Evolutionary conservation across 2,888 invertebrate genomes (phyloP).

Genomic region (Diloba caeruleocephala): DNA sequence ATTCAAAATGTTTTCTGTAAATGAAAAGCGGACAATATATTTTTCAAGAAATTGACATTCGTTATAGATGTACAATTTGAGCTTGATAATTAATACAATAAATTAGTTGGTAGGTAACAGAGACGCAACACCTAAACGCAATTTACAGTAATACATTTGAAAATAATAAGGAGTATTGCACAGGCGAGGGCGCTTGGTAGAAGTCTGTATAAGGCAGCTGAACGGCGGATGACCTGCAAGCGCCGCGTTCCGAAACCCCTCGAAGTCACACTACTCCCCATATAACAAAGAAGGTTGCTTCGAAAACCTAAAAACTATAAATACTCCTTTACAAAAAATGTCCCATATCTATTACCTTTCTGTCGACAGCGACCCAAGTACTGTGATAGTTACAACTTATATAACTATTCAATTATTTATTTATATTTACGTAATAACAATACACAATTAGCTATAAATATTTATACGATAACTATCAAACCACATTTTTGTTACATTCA

Average conservation of each 20-base stretch:
- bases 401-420: slow-evolving; percentile 88
- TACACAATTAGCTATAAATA: slow-evolving; percentile 90
- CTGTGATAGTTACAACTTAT: slow-evolving; percentile 87
- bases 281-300: slow-evolving; percentile 62
- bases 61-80: slow-evolving; percentile 81
- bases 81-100: slow-evolving; percentile 70
- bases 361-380: slow-evolving; percentile 79
- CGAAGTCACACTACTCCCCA: slow-evolving; percentile 29
- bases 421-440: slow-evolving; percentile 89
- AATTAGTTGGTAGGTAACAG: slow-evolving; percentile 73
- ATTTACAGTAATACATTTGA: slow-evolving; percentile 59
- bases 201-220: slow-evolving; percentile 21
- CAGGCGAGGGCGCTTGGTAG: slow-evolving; percentile 37
- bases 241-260: slow-evolving; percentile 23
- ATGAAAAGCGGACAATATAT: slow-evolving; percentile 76
- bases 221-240: slow-evolving; percentile 18
- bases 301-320: slow-evolving; percentile 71
- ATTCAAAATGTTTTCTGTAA: slow-evolving; percentile 79
- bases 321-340: slow-evolving; percentile 79
- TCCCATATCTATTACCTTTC: slow-evolving; percentile 71
- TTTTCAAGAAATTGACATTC: slow-evolving; percentile 80
- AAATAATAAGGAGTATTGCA: slow-evolving; percentile 43
- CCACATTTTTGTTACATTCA: slow-evolving; percentile 85
- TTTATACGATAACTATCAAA: slow-evolving; percentile 89
- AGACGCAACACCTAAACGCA: slow-evolving; percentile 71